These are phyloP conservation scores for Neopelma chrysocephalum DNA, from an alignment of 2,797 vertebrate genomes.

Conservation along the genomic window DNA sequence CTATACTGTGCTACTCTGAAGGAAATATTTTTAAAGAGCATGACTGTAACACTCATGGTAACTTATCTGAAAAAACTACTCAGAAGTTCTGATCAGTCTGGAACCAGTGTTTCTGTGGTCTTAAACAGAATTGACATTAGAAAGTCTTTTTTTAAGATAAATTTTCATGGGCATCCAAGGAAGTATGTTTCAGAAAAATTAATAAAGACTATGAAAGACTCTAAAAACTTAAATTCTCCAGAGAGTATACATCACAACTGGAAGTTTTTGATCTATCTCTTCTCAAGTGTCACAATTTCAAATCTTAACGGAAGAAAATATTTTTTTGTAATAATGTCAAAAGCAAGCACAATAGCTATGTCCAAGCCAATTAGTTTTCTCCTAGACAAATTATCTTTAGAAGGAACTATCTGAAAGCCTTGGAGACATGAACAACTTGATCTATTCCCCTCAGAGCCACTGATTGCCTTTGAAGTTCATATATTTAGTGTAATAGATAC, in stretches of 20 bases:
- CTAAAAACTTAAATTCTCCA: not conserved
- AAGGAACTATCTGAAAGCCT: not conserved
- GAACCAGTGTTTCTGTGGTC: not conserved
- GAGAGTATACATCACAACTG: not conserved
- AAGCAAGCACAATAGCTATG: not conserved
- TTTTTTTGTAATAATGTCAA: not conserved
- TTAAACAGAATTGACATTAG: not conserved
- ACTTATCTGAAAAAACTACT: not conserved
- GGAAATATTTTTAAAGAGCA: not conserved
- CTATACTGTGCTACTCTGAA: not conserved
- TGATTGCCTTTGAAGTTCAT: not conserved
- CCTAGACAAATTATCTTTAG: not conserved
- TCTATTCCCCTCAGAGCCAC: not conserved
- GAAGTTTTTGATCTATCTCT: not conserved
- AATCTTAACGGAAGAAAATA: not conserved
- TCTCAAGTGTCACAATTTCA: not conserved
- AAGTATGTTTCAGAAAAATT: not conserved
- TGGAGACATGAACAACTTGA: not conserved
- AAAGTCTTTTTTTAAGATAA: not conserved
- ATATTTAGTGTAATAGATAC: not conserved
- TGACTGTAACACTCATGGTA: not conserved
- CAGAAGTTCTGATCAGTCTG: not conserved
- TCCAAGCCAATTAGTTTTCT: not conserved
- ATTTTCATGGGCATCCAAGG: not conserved
- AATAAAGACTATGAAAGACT: not conserved